Evolutionary conservation across 2,113 vertebrate genomes (phyloP).

Genomic region (Prolemur simus): DNA sequence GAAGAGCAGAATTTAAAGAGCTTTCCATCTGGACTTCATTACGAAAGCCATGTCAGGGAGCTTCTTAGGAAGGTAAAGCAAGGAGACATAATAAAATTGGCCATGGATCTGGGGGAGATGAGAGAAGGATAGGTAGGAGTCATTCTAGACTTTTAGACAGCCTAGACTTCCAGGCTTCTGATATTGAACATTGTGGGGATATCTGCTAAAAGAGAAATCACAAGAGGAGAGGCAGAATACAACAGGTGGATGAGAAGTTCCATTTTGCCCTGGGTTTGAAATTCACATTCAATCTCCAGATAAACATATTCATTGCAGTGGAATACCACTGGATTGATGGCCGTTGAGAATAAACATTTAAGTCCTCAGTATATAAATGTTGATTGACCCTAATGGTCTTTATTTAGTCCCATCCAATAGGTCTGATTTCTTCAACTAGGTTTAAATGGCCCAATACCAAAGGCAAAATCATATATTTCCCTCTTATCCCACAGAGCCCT

Average conservation of each 20-base stretch:
- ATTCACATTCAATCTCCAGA: background rate
- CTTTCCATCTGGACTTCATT: background rate
- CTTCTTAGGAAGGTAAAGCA: background rate
- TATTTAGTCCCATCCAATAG: background rate
- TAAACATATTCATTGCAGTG: background rate
- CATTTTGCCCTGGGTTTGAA: background rate
- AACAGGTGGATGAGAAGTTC: background rate
- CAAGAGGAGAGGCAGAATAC: background rate
- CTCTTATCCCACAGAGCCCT: background rate
- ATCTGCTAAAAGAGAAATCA: background rate
- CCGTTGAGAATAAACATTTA: background rate
- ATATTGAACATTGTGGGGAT: accelerated
- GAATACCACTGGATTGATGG: background rate
- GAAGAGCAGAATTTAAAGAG: background rate
- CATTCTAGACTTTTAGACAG: background rate
- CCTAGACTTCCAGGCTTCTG: background rate
- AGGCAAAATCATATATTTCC: background rate
- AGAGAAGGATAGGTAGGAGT: background rate
- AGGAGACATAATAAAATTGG: background rate
- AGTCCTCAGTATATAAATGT: background rate
- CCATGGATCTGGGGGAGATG: accelerated
- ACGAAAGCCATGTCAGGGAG: background rate
- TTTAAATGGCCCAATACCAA: background rate
- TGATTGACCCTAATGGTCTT: background rate
- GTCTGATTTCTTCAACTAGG: background rate